Percentiles rank a stretch among this genome's conserved stretches.
These are phyloP conservation scores for Cricetomys ansorgei DNA, from an alignment of 2,113 vertebrate genomes.

Conservation along the genomic window DNA sequence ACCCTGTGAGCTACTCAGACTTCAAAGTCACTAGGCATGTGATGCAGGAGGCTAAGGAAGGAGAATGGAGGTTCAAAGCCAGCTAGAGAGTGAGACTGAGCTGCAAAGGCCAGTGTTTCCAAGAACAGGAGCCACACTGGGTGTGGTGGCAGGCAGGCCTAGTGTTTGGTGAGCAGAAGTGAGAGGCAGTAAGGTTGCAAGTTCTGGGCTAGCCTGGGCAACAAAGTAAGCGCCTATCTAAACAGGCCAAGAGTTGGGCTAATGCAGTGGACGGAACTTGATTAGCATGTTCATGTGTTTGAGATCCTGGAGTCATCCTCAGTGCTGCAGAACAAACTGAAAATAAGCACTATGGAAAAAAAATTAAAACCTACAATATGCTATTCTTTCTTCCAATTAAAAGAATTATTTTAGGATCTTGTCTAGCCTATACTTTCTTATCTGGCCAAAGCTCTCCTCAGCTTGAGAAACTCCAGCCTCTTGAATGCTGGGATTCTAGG, in stretches of 20 bases:
- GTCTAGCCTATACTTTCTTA: not conserved
- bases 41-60: not conserved
- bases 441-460: not conserved
- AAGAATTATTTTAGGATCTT: not conserved
- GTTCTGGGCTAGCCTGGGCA: not conserved
- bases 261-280: not conserved
- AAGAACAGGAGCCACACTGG: not conserved
- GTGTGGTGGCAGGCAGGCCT: not conserved
- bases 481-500: not conserved
- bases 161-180: not conserved
- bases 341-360: not conserved
- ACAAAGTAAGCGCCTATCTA: not conserved
- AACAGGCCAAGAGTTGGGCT: not conserved
- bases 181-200: not conserved
- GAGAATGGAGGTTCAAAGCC: not conserved
- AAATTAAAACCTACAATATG: not conserved
- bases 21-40: no score
- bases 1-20: not conserved
- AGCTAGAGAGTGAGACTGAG: not conserved
- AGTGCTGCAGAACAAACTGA: not conserved
- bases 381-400: not conserved
- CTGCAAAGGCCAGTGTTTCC: no score
- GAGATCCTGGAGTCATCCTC: not conserved
- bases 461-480: not conserved
- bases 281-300: not conserved